phyloP scores from a whole-genome alignment of 2,113 vertebrate genomes.

The Campylorhamphus procurvoides region DNA sequence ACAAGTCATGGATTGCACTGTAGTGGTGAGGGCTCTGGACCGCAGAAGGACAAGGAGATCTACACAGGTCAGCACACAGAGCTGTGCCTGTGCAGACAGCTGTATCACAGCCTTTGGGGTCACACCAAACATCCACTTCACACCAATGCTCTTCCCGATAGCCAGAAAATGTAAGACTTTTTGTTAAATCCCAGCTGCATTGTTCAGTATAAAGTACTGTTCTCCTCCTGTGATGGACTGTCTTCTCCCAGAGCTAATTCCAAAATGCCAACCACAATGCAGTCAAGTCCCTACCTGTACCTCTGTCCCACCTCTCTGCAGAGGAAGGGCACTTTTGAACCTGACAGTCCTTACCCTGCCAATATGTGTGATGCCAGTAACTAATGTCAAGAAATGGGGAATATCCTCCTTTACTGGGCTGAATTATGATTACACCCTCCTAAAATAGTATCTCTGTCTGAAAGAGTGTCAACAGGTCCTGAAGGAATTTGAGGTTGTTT shows the following conservation, averaged over 20 bases:
- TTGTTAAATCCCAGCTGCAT: neutral
- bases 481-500: neutral
- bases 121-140: neutral
- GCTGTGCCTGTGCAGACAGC: neutral
- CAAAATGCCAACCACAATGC: neutral
- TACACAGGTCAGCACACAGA: neutral
- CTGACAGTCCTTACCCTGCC: neutral
- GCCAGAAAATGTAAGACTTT: neutral
- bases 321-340: neutral
- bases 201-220: neutral
- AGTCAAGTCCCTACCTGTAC: neutral
- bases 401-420: neutral
- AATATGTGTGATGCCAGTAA: neutral
- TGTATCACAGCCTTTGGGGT: neutral
- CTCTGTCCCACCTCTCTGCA: neutral
- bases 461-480: neutral
- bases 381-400: neutral
- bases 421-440: neutral
- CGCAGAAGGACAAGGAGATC: neutral
- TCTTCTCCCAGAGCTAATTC: neutral
- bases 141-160: neutral
- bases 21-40: neutral
- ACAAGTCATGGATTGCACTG: too few species aligned
- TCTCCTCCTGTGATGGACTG: neutral
- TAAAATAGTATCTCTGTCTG: neutral